Base-by-base conservation (phyloP, 2,888 invertebrate genomes). In the Ditula angustiorana region DNA sequence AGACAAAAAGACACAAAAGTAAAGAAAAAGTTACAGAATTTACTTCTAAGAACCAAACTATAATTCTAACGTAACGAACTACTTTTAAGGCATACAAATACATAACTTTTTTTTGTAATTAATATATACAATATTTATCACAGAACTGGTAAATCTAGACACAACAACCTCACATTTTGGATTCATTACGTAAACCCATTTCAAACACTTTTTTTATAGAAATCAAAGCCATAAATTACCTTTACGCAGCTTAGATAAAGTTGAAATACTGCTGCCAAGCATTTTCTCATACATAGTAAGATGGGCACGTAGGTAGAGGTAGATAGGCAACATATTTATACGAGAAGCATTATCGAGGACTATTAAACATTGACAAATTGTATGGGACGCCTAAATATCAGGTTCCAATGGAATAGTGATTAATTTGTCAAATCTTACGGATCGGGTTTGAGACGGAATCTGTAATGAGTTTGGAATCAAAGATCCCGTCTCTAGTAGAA, bases 341-440 rank as follows among this genome's bases (percentile, higher is more conserved):
- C 47, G 41, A 52, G 58, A 60, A 53, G 55, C 28, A 64, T 50
- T 66, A 67, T 68, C 67, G 66, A 73, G 68, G 67, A 66, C 71
- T 69, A 72, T 73, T 72, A 72, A 73, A 75, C 66, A 71, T 72
- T 76, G 75, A 78, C 75, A 77, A 79, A 80, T 77, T 74, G 73
- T 69, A 70, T 61, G 62, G 64, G 57, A 68, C 66, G 66, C 71
- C 67, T 59, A 70, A 76, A 73, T 77, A 74, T 75, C 70, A 68
- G 70, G 74, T 75, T 74, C 66, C 67, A 67, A 71, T 72, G 61
- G 67, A 67, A 74, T 71, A 71, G 73, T 77, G 77, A 78, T 80
- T 77, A 78, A 80, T 81, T 78, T 80, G 74, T 79, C 73, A 75
- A 74, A 71, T 66, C 74, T 76, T 80, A 79, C 78, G 69, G 67